phyloP scores from a whole-genome alignment of 2,888 invertebrate genomes.

The Ophion ellenae region DNA sequence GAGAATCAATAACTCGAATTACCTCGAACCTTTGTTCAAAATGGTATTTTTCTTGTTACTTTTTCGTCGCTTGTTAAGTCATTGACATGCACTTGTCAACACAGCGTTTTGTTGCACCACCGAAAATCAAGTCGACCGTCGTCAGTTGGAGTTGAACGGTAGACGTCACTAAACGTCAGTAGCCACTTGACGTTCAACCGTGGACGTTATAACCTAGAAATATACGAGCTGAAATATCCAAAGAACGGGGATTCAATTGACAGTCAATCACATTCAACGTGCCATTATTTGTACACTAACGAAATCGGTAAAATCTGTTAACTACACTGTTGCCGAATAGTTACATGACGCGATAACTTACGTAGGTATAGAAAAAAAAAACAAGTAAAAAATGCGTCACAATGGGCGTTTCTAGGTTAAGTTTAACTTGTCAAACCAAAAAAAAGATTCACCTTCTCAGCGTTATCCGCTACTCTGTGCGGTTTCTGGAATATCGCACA shows the following conservation, averaged over 20 bases:
- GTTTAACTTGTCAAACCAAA: conserved; percentile 16
- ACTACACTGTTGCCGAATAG: neutral
- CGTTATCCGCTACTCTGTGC: neutral
- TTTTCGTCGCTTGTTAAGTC: neutral
- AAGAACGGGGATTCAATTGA: neutral
- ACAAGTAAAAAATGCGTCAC: neutral
- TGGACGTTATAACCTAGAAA: conserved; percentile 33
- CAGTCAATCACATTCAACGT: neutral
- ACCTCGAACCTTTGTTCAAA: conserved; percentile 23
- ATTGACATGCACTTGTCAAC: conserved; percentile 1
- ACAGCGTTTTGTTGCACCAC: neutral
- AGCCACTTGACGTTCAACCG: conserved; percentile 13
- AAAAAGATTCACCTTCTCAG: neutral
- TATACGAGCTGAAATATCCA: neutral
- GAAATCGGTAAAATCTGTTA: neutral
- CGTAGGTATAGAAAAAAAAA: conserved; percentile 24
- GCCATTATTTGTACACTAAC: neutral
- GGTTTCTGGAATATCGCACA: neutral
- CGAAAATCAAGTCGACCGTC: neutral
- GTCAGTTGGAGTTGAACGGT: neutral
- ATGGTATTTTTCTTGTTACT: neutral
- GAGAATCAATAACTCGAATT: neutral
- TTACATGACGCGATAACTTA: conserved; percentile 36
- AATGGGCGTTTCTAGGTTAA: conserved; percentile 21
- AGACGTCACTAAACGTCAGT: conserved; percentile 24